Evolutionary conservation across 2,113 vertebrate species (phyloP).

Genomic region (Nanorana parkeri): DNA sequence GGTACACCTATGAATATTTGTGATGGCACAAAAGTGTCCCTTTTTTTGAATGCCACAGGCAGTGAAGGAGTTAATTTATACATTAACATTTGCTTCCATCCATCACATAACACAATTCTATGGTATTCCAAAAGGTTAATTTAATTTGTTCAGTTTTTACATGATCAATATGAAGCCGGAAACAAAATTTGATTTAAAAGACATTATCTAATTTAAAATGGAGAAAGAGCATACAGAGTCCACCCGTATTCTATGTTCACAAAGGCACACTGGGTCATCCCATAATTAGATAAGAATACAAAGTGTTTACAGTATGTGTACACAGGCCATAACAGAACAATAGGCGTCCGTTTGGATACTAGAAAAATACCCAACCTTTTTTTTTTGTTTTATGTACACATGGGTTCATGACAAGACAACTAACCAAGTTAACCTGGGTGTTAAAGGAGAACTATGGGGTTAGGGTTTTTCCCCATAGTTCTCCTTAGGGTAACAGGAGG

Average conservation of each 20-base stretch:
- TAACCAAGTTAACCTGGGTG: too few species aligned
- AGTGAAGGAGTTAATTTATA: conserved; percentile 37
- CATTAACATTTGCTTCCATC: conserved; percentile 41
- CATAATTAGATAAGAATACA: background rate
- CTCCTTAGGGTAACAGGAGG: too few species aligned
- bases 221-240: conserved; percentile 5
- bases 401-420: too few species aligned
- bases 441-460: too few species aligned
- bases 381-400: too few species aligned
- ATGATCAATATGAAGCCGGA: conserved; percentile 38
- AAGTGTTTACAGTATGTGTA: background rate
- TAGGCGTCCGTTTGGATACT: too few species aligned
- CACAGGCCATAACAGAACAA: too few species aligned
- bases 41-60: conserved; percentile 19
- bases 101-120: conserved; percentile 41
- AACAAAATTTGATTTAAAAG: conserved; percentile 45
- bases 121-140: conserved; percentile 53
- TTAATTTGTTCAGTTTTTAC: conserved; percentile 49
- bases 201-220: conserved; percentile 31
- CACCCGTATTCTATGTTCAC: background rate
- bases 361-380: too few species aligned
- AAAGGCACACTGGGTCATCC: background rate
- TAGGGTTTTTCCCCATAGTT: too few species aligned
- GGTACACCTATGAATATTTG: background rate
- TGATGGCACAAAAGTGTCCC: background rate